phyloP scores from a whole-genome alignment of 2,113 vertebrate species.

The Caranx melampygus region DNA sequence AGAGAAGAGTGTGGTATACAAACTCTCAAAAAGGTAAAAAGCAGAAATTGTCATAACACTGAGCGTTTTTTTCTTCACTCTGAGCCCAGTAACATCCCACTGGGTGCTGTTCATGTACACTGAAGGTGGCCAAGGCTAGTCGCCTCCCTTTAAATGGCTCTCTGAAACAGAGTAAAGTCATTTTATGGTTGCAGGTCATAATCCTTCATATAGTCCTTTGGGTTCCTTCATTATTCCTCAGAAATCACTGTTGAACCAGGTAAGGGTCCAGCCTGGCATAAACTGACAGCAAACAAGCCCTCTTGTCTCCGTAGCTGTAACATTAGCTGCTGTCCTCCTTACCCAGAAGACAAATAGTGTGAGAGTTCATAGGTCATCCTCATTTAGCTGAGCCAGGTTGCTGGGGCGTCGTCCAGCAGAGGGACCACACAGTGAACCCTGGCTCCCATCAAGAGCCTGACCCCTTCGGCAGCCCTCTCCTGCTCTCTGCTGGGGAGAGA shows the following conservation, averaged over 20 bases:
- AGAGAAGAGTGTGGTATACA: constrained; percentile 52
- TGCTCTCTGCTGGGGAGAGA: constrained; percentile 74
- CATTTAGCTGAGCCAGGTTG: constrained; percentile 88
- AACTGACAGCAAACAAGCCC: constrained; percentile 40
- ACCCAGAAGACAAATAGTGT: not conserved
- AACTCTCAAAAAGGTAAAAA: constrained; percentile 68
- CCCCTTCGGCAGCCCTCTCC: constrained; percentile 75
- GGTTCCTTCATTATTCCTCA: constrained; percentile 38
- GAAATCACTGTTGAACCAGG: constrained; percentile 35
- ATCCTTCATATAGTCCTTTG: constrained; percentile 50
- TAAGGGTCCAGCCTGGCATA: constrained; percentile 40
- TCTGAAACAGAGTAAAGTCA: constrained; percentile 36
- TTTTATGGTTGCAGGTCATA: constrained; percentile 39
- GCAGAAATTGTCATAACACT: constrained; percentile 45
- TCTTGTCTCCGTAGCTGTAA: constrained; percentile 45
- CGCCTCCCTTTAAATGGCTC: constrained; percentile 45
- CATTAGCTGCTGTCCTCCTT: constrained; percentile 45
- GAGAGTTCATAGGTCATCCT: constrained; percentile 89
- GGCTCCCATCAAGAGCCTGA: constrained; percentile 65
- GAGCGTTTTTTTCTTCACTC: constrained; percentile 35
- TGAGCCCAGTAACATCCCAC: constrained; percentile 46
- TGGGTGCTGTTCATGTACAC: constrained; percentile 43
- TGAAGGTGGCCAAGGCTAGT: constrained; percentile 28
- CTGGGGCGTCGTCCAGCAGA: constrained; percentile 77
- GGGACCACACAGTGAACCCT: constrained; percentile 49